Evolutionary conservation across 2,797 vertebrate genomes (phyloP).

Genomic region (Phoeniculus purpureus): DNA sequence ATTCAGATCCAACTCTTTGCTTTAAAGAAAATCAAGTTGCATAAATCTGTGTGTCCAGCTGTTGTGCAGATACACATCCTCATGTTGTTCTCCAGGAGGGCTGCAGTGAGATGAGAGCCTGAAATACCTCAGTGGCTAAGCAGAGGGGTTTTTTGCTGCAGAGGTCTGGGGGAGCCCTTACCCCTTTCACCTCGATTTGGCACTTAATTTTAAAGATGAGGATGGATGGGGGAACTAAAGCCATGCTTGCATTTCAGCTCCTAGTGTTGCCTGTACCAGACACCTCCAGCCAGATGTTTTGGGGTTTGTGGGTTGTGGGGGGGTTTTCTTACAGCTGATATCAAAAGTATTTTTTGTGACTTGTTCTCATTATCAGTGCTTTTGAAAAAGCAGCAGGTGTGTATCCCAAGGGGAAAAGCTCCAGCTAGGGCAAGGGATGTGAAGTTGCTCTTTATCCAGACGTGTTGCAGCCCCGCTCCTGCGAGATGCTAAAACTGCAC

Average conservation of each 20-base stretch:
- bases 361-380: constrained; percentile 64
- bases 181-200: background rate
- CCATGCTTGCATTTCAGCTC: constrained; percentile 45
- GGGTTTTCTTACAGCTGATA: constrained; percentile 46
- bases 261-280: constrained; percentile 32
- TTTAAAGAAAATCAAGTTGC: background rate
- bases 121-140: background rate
- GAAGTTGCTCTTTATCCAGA: background rate
- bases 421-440: background rate
- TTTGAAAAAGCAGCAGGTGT: constrained; percentile 56
- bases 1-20: background rate
- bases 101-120: background rate
- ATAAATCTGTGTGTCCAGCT: background rate
- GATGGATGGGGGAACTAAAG: constrained; percentile 12
- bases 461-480: background rate
- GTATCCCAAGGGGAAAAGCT: constrained; percentile 42
- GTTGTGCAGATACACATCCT: background rate
- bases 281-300: constrained; percentile 54
- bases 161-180: background rate
- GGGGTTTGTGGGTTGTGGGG: background rate
- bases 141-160: background rate
- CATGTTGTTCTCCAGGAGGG: background rate
- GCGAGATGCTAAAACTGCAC: background rate
- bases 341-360: constrained; percentile 62
- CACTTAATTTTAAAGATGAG: constrained; percentile 22